Conservation (phyloP, 2,113 vertebrate genomes). For the Chitala chitala region DNA sequence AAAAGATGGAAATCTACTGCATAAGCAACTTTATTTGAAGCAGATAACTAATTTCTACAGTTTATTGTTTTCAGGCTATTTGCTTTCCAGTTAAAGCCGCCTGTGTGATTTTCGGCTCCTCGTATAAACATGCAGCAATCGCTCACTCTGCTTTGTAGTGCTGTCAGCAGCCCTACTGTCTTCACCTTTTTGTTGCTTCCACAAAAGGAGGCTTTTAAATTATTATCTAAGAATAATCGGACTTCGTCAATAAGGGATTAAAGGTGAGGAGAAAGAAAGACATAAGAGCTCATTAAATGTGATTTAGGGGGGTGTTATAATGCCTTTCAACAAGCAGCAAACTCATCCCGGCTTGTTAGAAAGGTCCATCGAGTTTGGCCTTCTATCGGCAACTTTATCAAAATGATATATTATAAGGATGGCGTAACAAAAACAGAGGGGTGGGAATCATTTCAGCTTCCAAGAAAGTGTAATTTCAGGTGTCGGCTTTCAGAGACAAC, state of each 20-base stretch:
- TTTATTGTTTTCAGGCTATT: conserved; percentile 39
- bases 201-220: conserved; percentile 63
- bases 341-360: conserved; percentile 31
- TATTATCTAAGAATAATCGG: conserved; percentile 52
- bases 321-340: conserved; percentile 26
- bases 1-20: conserved; percentile 1
- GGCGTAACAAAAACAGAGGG: conserved; percentile 30
- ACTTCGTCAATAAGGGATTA: conserved; percentile 65
- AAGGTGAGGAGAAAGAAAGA: conserved; percentile 52
- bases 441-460: conserved; percentile 18
- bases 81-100: conserved; percentile 27
- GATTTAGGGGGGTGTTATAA: conserved; percentile 38
- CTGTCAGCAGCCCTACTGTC: conserved; percentile 52
- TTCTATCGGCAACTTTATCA: conserved; percentile 38
- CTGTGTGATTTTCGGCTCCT: conserved; percentile 15
- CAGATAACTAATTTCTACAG: conserved; percentile 41
- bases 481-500: conserved; percentile 5
- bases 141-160: conserved; percentile 48
- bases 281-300: conserved; percentile 60
- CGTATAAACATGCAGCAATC: conserved; percentile 47
- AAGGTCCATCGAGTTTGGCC: conserved; percentile 33
- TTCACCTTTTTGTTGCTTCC: conserved; percentile 52
- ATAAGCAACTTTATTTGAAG: conserved; percentile 31
- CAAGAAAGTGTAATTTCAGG: conserved; percentile 31
- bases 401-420: conserved; percentile 31